Conservation (phyloP, 2,888 invertebrate species). For the Auanema sp. region DNA sequence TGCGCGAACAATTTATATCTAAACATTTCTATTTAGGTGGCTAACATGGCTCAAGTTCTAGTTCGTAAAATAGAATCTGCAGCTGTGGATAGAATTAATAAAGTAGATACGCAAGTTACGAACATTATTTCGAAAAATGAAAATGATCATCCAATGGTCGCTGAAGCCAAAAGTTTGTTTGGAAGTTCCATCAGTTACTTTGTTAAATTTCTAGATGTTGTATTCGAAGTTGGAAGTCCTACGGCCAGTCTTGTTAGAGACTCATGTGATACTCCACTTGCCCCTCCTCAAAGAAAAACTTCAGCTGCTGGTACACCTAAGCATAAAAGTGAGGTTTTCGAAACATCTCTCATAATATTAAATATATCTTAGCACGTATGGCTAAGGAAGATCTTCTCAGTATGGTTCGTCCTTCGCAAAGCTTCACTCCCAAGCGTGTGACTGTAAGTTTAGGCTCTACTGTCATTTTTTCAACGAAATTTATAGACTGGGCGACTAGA, state of each 20-base stretch:
- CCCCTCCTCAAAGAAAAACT: constrained; percentile 12
- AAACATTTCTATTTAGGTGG: constrained; percentile 33
- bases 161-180: neutral
- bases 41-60: constrained; percentile 76
- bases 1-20: neutral
- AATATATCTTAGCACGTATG: neutral
- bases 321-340: neutral
- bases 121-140: neutral
- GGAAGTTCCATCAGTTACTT: too few species aligned
- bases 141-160: neutral
- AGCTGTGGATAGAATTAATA: constrained; percentile 7
- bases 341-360: neutral
- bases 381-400: neutral
- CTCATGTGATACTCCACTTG: constrained; percentile 12
- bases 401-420: neutral
- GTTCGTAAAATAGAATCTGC: constrained; percentile 66
- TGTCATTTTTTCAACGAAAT: neutral
- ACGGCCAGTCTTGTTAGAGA: constrained; percentile 2
- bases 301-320: constrained; percentile 12
- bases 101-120: too few species aligned
- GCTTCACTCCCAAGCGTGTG: constrained; percentile 27
- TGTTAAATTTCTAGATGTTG: constrained; percentile 2
- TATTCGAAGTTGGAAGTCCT: constrained; percentile 19
- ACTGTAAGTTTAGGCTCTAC: constrained; percentile 10
- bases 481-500: neutral